These are phyloP conservation scores for Alcedo quadribrachys DNA, from an alignment of 2,797 vertebrate genomes.

Conservation along the genomic window DNA sequence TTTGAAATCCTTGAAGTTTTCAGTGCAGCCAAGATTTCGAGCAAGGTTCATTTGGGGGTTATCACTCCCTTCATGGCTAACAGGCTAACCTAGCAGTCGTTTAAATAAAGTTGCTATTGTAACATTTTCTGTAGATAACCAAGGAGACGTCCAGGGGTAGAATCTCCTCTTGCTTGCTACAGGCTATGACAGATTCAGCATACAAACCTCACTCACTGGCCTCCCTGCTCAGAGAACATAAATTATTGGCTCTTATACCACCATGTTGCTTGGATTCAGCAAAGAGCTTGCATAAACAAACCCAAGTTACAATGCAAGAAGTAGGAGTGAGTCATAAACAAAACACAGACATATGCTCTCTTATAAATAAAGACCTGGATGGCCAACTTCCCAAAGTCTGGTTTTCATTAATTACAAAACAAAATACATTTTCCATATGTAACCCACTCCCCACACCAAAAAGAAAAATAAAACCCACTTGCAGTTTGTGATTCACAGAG, in stretches of 20 bases:
- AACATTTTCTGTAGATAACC: constrained; percentile 44
- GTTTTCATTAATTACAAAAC: constrained; percentile 79
- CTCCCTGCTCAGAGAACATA: constrained; percentile 53
- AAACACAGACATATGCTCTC: constrained; percentile 79
- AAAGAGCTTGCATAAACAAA: constrained; percentile 78
- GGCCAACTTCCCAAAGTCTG: constrained; percentile 74
- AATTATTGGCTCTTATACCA: constrained; percentile 70
- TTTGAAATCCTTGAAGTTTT: constrained; percentile 42
- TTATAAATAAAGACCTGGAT: constrained; percentile 78
- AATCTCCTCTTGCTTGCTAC: constrained; percentile 40
- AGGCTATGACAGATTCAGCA: constrained; percentile 60
- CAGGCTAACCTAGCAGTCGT: constrained; percentile 24
- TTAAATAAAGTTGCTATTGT: constrained; percentile 35
- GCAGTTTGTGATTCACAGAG: constrained; percentile 54
- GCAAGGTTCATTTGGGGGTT: constrained; percentile 43
- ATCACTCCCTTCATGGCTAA: constrained; percentile 32
- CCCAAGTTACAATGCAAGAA: constrained; percentile 73
- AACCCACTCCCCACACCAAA: constrained; percentile 47
- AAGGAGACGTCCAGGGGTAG: constrained; percentile 30
- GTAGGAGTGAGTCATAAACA: constrained; percentile 79
- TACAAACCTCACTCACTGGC: constrained; percentile 61
- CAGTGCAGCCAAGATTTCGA: neutral
- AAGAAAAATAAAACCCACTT: constrained; percentile 67
- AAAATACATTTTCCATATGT: constrained; percentile 79
- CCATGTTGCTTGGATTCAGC: constrained; percentile 71